Evolutionary conservation across 1,140 invertebrate species (phyloP), one percentile per base, ranked within the genome.

Genomic region (Camponotus vicinus): DNA sequence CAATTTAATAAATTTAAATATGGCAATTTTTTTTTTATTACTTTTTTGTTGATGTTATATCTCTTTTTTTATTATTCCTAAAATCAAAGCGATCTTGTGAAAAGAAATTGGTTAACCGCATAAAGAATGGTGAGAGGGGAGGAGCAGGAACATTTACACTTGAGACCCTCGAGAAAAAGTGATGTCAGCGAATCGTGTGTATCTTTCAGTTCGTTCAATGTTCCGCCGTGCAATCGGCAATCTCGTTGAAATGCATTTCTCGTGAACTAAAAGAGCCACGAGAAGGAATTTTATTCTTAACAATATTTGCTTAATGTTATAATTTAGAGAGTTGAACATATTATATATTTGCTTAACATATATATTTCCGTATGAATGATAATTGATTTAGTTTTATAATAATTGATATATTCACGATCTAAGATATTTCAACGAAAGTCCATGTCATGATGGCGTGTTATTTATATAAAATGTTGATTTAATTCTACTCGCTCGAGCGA

Each of bases 171-270:
- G 66, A 83, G 79, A 75, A 83, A 55, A 83, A 83, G 42, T 61
- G 57, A 42, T 75, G 79, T 83, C 79, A 75, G 79, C 79, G 69
- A 83, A 83, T 73, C 79, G 79, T 63, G 79, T 75, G 55, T 40
- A 83, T 57, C 69, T 61, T 61, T 57, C 69, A 82, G 40, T n/a
- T 73, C 27, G 40, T 40, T 83, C 69, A n/a, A 83, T n/a, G 57
- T 75, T 83, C 32, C 40, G 27, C 34, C 55, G 37, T 40, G 11
- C 55, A 63, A 75, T 83, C 7, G 32, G n/a, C 49, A 52, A 83
- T 83, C 37, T 75, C 55, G 18, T 3, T 15, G 78, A 37, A 34
- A 34, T 27, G 37, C 40, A 59, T 73, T 73, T 45, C 34, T 59
- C 55, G 52, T 49, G n/a, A 40, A 32, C n/a, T 32, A 37, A 75